Conservation (phyloP, 2,888 invertebrate species). For the Silvanus unidentatus region DNA sequence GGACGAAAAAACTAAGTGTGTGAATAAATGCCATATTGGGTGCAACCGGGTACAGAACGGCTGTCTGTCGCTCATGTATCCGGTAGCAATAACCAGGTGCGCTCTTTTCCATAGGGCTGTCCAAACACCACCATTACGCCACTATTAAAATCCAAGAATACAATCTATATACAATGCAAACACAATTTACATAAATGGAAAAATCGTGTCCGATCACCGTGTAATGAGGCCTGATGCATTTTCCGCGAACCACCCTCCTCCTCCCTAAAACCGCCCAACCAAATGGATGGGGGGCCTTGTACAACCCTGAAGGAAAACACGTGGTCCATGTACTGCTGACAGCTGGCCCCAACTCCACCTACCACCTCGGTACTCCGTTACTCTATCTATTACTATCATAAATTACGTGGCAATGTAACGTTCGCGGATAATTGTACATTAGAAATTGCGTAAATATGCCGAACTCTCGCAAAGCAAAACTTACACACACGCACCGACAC, state of each 20-base stretch:
- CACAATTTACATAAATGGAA: too few species aligned
- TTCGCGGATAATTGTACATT: too few species aligned
- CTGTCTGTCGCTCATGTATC: slow-evolving; percentile 41
- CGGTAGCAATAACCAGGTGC: slow-evolving; percentile 42
- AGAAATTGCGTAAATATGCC: neutral
- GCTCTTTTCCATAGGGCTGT: slow-evolving; percentile 35
- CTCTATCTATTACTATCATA: slow-evolving; percentile 9
- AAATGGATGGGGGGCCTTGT: slow-evolving; percentile 24
- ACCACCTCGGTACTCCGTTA: slow-evolving; percentile 28
- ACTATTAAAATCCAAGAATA: too few species aligned
- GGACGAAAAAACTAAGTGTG: slow-evolving; percentile 11
- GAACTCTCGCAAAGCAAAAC: too few species aligned
- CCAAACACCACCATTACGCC: slow-evolving; percentile 21
- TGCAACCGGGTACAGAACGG: slow-evolving; percentile 34
- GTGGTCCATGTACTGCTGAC: slow-evolving; percentile 37
- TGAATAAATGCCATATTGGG: slow-evolving; percentile 39
- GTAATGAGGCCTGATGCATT: too few species aligned
- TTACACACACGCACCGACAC: too few species aligned
- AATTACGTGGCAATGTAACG: too few species aligned
- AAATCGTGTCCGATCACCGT: too few species aligned
- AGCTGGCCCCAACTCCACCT: slow-evolving; percentile 35
- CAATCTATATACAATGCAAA: too few species aligned
- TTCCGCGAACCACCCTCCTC: too few species aligned
- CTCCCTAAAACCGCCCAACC: too few species aligned
- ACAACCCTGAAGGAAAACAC: slow-evolving; percentile 35